A percentile compares a stretch with the other conserved stretches of the same genome.
Evolutionary conservation across 2,113 vertebrate genomes (phyloP).

Genomic region (Cathartes aura): DNA sequence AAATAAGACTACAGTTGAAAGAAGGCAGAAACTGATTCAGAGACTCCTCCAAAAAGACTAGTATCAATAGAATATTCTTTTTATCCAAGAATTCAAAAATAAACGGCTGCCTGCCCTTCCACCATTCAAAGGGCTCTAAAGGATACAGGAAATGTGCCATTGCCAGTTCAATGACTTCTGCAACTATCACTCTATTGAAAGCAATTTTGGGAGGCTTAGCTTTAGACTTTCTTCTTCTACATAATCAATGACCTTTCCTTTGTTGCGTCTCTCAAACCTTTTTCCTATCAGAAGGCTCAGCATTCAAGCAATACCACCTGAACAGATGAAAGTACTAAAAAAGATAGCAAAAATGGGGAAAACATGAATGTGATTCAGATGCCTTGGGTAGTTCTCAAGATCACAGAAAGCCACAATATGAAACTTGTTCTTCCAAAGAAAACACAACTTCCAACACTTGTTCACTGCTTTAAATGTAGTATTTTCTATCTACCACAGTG

Average conservation of each 20-base stretch:
- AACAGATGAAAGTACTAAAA: background rate
- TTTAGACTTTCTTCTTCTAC: background rate
- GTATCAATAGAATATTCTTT: background rate
- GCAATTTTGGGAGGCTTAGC: background rate
- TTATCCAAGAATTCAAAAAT: background rate
- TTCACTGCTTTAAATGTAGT: background rate
- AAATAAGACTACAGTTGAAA: background rate
- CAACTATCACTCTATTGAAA: background rate
- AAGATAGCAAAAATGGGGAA: background rate
- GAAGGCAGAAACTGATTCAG: background rate
- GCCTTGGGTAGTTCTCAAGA: background rate
- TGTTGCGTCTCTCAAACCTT: background rate
- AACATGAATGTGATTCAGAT: background rate
- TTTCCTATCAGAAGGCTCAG: background rate
- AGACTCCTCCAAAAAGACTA: background rate
- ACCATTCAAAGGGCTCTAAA: background rate
- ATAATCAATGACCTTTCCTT: background rate
- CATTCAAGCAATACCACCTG: background rate
- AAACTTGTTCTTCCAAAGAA: background rate
- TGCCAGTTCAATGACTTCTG: background rate
- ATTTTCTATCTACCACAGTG: background rate
- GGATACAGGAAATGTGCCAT: background rate
- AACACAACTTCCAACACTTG: background rate
- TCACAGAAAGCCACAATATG: background rate
- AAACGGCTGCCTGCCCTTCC: background rate